Conservation (phyloP, 2,113 vertebrate species). For the Lipotes vexillifer region DNA sequence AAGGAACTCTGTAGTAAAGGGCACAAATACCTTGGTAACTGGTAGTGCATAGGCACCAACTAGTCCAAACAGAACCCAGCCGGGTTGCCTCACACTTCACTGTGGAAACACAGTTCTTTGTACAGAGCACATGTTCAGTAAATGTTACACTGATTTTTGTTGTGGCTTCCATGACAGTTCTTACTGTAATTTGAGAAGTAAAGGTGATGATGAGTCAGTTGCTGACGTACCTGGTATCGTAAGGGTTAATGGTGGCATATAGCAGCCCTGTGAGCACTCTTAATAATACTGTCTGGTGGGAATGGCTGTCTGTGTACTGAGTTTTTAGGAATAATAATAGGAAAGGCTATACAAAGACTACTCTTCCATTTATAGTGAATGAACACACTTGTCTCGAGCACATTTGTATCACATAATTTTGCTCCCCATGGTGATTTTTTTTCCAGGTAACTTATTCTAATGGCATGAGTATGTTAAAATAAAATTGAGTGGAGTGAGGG, state of each 20-base stretch:
- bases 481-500: conserved; percentile 26
- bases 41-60: background rate
- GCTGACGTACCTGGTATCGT: background rate
- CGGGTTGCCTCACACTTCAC: too few relatives aligned
- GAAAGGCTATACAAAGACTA: background rate
- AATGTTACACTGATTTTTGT: background rate
- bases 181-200: background rate
- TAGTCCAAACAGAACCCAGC: background rate
- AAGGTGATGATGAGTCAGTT: background rate
- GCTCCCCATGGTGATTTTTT: conserved; percentile 52
- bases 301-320: background rate
- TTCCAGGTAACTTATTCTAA: conserved; percentile 32
- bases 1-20: background rate
- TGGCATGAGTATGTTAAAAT: conserved; percentile 60
- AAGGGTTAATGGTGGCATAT: background rate
- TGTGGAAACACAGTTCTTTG: background rate
- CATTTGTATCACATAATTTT: conserved; percentile 49
- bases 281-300: background rate
- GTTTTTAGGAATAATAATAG: conserved; percentile 22
- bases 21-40: background rate
- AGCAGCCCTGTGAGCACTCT: background rate
- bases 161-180: background rate
- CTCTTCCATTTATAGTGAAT: conserved; percentile 41
- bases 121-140: background rate
- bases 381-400: conserved; percentile 44